These are phyloP conservation scores for Poeciliopsis gracilis DNA, from an alignment of 2,797 vertebrate species.

Conservation along the genomic window DNA sequence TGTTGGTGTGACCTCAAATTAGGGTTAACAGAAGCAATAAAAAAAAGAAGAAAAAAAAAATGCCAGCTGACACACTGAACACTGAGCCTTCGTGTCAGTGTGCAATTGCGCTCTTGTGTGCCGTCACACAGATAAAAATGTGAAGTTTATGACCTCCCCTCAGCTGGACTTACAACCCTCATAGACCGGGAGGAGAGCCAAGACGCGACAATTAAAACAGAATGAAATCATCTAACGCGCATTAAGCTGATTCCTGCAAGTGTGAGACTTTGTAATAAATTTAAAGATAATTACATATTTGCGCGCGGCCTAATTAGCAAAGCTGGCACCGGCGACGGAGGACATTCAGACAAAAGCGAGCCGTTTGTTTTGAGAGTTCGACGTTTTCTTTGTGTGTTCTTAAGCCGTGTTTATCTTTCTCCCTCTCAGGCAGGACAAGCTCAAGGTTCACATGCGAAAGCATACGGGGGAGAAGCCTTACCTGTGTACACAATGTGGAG, in stretches of 20 bases:
- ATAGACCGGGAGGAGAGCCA: slow-evolving; percentile 44
- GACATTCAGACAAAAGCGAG: slow-evolving; percentile 13
- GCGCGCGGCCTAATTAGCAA: background rate
- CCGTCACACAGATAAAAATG: slow-evolving; percentile 68
- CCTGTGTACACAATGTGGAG: slow-evolving; percentile 96
- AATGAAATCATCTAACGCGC: slow-evolving; percentile 38
- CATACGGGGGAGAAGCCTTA: slow-evolving; percentile 99
- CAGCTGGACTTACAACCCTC: slow-evolving; percentile 48
- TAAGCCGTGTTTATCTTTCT: slow-evolving; percentile 46
- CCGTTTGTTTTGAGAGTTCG: slow-evolving; percentile 2
- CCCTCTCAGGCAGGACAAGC: slow-evolving; percentile 93
- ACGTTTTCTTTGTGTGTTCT: slow-evolving; percentile 27
- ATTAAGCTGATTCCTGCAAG: slow-evolving; percentile 24
- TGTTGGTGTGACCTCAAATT: slow-evolving; percentile 15
- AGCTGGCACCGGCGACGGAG: background rate
- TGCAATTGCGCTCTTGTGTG: slow-evolving; percentile 50
- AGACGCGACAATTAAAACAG: slow-evolving; percentile 34
- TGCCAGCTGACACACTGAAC: slow-evolving; percentile 50
- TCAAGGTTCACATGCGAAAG: slow-evolving; percentile 98
- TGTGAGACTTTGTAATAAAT: slow-evolving; percentile 23
- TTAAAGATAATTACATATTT: slow-evolving; percentile 24
- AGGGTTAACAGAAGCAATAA: slow-evolving; percentile 26
- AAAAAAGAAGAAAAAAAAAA: slow-evolving; percentile 31
- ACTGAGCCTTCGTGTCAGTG: slow-evolving; percentile 58
- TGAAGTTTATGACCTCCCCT: slow-evolving; percentile 69